phyloP scores from a whole-genome alignment of 2,797 vertebrate species.

The Ceryle rudis region DNA sequence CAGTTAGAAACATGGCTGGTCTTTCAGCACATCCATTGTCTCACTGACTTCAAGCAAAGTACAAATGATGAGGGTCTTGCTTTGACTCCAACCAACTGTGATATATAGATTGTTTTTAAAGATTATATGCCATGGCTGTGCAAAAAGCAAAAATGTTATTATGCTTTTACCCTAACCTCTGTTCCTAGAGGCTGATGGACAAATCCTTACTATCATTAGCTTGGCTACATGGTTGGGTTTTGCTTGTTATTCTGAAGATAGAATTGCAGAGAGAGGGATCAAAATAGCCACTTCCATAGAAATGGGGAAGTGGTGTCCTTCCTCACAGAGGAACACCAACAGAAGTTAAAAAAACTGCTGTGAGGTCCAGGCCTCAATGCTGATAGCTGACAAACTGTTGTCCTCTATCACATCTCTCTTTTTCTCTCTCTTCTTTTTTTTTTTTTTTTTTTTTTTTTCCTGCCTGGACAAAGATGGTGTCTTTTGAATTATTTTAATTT shows the following conservation, averaged over 20 bases:
- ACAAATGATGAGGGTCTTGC: rapidly evolving
- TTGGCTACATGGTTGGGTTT: neutral
- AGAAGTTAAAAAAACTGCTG: neutral
- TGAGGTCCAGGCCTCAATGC: neutral
- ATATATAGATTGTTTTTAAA: conserved; percentile 8
- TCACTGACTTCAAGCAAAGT: neutral
- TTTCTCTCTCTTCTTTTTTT: no score
- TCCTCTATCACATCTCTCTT: neutral
- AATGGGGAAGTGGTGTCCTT: neutral
- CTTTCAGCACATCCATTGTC: neutral
- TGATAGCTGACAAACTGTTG: neutral
- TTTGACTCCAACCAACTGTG: neutral
- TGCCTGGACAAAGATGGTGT: neutral
- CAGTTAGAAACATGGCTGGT: neutral
- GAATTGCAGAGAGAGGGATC: neutral
- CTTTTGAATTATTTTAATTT: neutral
- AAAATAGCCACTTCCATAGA: neutral
- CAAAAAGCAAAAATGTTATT: neutral
- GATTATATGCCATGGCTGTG: neutral
- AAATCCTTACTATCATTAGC: neutral
- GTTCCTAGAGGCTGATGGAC: neutral
- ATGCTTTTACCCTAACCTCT: neutral
- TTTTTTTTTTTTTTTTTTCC: neutral
- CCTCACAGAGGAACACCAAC: neutral
- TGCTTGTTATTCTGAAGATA: neutral